phyloP scores from a whole-genome alignment of 2,113 vertebrate genomes.

The Bujurquina vittata region DNA sequence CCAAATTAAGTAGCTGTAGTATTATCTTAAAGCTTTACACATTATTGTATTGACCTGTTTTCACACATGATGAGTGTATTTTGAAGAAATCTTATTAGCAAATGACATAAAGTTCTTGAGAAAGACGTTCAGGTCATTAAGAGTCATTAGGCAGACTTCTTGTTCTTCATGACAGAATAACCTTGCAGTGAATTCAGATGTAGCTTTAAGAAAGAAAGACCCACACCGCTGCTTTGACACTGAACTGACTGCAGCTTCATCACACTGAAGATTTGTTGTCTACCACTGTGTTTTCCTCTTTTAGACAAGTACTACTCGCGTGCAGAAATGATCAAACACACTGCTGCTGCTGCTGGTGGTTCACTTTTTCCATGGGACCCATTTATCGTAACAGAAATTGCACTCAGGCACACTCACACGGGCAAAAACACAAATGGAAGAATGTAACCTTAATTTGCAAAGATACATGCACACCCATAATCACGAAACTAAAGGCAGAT shows the following conservation, averaged over 20 bases:
- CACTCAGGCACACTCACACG: neutral
- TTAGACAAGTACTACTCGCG: neutral
- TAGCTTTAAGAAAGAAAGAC: neutral
- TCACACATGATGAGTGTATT: neutral
- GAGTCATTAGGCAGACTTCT: neutral
- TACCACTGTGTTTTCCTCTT: neutral
- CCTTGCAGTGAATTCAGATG: neutral
- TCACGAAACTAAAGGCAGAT: neutral
- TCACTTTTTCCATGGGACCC: conserved; percentile 35
- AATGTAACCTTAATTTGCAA: conserved; percentile 20
- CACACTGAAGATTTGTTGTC: neutral
- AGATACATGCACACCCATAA: neutral
- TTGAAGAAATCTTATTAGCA: neutral
- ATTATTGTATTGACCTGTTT: neutral
- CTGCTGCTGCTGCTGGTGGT: conserved; percentile 1
- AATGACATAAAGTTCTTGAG: neutral
- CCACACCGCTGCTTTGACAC: neutral
- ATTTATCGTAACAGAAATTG: conserved; percentile 32
- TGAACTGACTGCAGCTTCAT: neutral
- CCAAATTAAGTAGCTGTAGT: neutral
- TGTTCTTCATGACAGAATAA: neutral
- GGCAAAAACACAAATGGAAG: neutral
- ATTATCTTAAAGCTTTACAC: neutral
- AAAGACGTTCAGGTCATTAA: neutral
- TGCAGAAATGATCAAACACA: conserved; percentile 9